phyloP scores from a whole-genome alignment of 92 coral and sea anemone species.

The Palythoa heliodiscus region DNA sequence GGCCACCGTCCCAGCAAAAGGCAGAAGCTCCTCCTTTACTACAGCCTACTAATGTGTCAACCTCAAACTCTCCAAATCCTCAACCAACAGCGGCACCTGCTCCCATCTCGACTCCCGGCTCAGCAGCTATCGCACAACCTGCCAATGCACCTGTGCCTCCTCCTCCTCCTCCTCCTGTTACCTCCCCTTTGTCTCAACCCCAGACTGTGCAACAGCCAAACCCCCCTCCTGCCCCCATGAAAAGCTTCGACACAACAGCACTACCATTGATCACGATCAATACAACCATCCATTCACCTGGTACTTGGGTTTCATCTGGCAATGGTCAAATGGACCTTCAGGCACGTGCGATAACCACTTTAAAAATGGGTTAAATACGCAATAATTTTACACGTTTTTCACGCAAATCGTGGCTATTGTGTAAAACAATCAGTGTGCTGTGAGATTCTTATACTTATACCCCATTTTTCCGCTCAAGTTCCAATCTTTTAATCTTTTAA shows the following conservation, averaged over 20 bases:
- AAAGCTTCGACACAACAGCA: not conserved
- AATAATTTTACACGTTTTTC: too few species aligned
- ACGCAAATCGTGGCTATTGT: too few species aligned
- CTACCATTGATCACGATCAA: conserved; percentile 19
- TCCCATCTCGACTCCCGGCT: conserved; percentile 23
- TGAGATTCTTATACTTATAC: too few species aligned
- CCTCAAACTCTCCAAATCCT: conserved; percentile 4
- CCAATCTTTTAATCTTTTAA: not conserved
- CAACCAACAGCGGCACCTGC: conserved; percentile 13
- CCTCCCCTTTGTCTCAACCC: not conserved
- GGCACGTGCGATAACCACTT: not conserved
- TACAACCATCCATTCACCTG: conserved; percentile 38
- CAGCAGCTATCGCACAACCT: not conserved
- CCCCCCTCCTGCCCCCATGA: conserved; percentile 25
- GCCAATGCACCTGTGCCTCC: not conserved
- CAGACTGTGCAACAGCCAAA: not conserved
- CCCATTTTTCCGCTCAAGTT: not conserved
- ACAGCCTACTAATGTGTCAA: not conserved
- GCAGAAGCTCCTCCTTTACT: not conserved
- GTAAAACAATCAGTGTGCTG: too few species aligned
- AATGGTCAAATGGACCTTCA: conserved; percentile 34
- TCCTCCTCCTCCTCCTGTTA: not conserved
- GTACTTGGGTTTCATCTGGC: conserved; percentile 23
- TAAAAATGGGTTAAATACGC: not conserved
- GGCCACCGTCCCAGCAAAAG: not conserved